A percentile compares a stretch with the other conserved stretches of the same genome.
phyloP scores from a whole-genome alignment of 2,888 invertebrate species.

The Conchocele bisecta region DNA sequence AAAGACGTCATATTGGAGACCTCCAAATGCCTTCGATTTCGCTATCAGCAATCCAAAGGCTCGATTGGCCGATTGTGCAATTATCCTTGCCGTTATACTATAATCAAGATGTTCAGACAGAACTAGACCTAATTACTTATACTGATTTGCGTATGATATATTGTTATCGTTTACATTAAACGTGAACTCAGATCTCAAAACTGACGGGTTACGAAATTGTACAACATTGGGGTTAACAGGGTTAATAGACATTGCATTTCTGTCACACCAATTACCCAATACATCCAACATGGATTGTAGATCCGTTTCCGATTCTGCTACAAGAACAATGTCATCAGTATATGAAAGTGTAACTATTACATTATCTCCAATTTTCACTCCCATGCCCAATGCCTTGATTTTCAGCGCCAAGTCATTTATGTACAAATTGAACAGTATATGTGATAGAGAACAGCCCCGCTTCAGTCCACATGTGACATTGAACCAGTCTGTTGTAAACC shows the following conservation, averaged over 20 bases:
- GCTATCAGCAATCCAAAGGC: conserved; percentile 30
- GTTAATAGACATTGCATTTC: conserved; percentile 7
- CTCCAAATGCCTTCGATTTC: conserved; percentile 10
- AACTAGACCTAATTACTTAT: conserved; percentile 15
- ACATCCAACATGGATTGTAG: conserved; percentile 4
- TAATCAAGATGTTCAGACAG: conserved; percentile 11
- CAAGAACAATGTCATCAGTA: conserved; percentile 8
- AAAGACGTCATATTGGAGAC: conserved; percentile 33
- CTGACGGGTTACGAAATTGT: conserved; percentile 14
- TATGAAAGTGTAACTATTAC: conserved; percentile 1
- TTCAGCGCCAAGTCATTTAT: conserved; percentile 8
- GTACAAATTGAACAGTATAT: conserved; percentile 4
- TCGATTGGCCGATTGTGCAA: conserved; percentile 22
- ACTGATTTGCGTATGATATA: neutral
- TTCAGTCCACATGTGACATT: neutral
- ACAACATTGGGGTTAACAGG: conserved; percentile 4
- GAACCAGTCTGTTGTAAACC: conserved; percentile 6
- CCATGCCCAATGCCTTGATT: conserved; percentile 4
- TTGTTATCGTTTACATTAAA: conserved; percentile 4
- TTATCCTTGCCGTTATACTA: conserved; percentile 4
- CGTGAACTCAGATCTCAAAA: neutral
- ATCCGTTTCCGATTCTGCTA: neutral
- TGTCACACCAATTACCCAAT: neutral
- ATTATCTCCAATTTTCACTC: conserved; percentile 4
- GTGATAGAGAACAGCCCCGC: conserved; percentile 12